Conservation (phyloP, 2,113 vertebrate species). For the Coreoperca whiteheadi region DNA sequence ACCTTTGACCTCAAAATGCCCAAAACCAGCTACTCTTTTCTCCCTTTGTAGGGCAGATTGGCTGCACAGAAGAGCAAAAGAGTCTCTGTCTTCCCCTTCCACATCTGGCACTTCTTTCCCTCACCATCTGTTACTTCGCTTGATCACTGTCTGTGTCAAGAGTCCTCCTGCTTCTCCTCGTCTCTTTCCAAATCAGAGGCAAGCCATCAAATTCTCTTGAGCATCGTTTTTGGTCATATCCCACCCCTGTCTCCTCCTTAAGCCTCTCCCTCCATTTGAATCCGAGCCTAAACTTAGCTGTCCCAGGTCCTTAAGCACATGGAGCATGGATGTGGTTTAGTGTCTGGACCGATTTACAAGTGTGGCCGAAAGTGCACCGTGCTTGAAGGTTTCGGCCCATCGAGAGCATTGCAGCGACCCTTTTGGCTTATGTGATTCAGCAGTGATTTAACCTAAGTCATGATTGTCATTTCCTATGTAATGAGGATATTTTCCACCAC, state of each 20-base stretch:
- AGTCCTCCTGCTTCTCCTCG: constrained; percentile 40
- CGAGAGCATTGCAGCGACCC: not conserved
- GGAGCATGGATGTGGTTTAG: not conserved
- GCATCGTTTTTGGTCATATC: constrained; percentile 37
- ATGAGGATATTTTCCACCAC: constrained; percentile 53
- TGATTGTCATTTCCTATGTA: constrained; percentile 51
- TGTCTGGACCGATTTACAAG: not conserved
- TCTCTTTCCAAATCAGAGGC: constrained; percentile 47
- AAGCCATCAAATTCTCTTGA: constrained; percentile 46
- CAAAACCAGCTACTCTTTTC: not conserved
- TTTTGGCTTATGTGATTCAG: constrained; percentile 31
- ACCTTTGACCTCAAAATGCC: constrained; percentile 9
- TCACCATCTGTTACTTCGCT: constrained; percentile 52
- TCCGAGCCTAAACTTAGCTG: constrained; percentile 5
- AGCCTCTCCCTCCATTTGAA: constrained; percentile 18
- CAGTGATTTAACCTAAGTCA: constrained; percentile 39
- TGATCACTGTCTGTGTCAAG: constrained; percentile 40
- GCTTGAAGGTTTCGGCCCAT: not conserved
- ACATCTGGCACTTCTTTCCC: constrained; percentile 48
- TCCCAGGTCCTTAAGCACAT: constrained; percentile 11
- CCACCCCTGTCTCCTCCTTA: constrained; percentile 25
- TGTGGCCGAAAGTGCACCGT: not conserved
- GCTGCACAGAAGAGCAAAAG: not conserved
- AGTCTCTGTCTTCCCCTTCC: constrained; percentile 12
- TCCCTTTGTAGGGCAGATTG: not conserved